Conservation (phyloP, 53 echinoderm and acorn worm genomes). For the Apostichopus leukothele region DNA sequence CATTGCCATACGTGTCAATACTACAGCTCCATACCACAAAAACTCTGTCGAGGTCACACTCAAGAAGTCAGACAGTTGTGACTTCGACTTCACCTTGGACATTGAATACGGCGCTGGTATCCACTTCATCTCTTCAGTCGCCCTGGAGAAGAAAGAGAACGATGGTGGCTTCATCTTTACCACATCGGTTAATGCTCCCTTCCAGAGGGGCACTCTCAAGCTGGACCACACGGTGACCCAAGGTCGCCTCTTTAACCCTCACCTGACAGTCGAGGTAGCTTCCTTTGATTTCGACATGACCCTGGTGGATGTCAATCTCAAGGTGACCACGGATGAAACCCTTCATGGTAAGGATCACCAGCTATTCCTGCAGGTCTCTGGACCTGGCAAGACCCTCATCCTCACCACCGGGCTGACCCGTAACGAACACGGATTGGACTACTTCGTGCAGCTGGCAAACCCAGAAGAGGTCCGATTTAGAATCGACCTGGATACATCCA, state of each 20-base stretch:
- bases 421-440: background rate
- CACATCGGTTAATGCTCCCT: background rate
- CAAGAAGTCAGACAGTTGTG: no score
- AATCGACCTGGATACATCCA: background rate
- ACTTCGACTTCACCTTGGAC: background rate
- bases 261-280: background rate
- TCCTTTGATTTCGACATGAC: background rate
- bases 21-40: slow-evolving; percentile 4
- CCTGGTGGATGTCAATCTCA: slow-evolving; percentile 2
- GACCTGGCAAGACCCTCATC: slow-evolving; percentile 21
- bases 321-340: background rate
- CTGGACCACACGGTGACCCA: background rate
- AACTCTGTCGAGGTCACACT: background rate
- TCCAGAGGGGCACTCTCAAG: background rate
- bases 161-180: background rate
- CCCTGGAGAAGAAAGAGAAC: background rate
- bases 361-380: background rate
- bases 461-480: slow-evolving; percentile 8
- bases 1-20: slow-evolving; percentile 9
- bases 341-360: background rate
- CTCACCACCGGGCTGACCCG: background rate
- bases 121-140: background rate
- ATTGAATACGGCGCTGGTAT: background rate
- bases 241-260: slow-evolving; percentile 1
- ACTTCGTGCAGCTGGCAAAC: slow-evolving; percentile 8